Conservation (phyloP, 2,888 invertebrate species). For the Calliphora vomitoria region DNA sequence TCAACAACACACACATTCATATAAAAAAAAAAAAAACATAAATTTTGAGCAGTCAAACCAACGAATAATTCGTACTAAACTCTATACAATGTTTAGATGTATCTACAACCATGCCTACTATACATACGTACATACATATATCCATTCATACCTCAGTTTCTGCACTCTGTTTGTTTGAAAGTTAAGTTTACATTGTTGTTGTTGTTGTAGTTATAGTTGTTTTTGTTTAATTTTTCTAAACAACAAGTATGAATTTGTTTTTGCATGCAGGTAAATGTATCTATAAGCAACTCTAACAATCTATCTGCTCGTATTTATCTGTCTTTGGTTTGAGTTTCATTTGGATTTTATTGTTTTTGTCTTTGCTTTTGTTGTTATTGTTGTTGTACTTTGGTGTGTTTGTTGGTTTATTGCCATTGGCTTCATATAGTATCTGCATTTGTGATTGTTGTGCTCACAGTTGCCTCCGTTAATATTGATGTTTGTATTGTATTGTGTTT, state of each 20-base stretch:
- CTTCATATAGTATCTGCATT: conserved; percentile 43
- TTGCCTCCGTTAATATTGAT: conserved; percentile 32
- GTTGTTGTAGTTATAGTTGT: background rate
- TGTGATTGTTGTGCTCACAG: conserved; percentile 28
- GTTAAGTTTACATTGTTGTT: conserved; percentile 11
- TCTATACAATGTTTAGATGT: conserved; percentile 43
- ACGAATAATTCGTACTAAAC: conserved; percentile 54
- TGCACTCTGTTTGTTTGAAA: background rate
- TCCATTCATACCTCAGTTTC: background rate
- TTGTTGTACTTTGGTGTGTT: conserved; percentile 15
- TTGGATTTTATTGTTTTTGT: conserved; percentile 36
- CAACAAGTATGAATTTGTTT: conserved; percentile 16
- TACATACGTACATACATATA: too few species aligned
- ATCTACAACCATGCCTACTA: background rate
- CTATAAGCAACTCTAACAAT: conserved; percentile 53
- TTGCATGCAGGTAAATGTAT: conserved; percentile 52
- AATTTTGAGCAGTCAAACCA: conserved; percentile 52
- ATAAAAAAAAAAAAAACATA: conserved; percentile 34
- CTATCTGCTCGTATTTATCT: conserved; percentile 32
- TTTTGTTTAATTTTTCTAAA: conserved; percentile 9
- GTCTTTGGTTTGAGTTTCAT: conserved; percentile 46
- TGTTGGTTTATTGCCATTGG: conserved; percentile 57
- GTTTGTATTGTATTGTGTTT: conserved; percentile 15
- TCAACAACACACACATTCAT: background rate
- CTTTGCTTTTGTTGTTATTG: background rate